A percentile compares a stretch with the other conserved stretches of the same genome.
Conservation (phyloP, 1,140 invertebrate species). For the Musca domestica region DNA sequence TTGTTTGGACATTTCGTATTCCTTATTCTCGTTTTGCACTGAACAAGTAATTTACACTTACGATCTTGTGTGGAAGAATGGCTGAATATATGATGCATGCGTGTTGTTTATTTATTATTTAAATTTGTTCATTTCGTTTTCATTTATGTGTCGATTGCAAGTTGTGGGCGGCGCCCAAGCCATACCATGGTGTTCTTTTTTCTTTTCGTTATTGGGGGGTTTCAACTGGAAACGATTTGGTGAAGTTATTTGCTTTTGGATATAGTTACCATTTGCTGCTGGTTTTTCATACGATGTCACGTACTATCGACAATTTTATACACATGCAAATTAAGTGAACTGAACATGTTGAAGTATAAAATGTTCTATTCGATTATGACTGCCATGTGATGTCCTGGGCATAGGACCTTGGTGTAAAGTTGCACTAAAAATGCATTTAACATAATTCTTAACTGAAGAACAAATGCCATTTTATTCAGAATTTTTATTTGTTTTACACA, state of each 20-base stretch:
- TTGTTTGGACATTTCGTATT: no score
- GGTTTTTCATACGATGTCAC: not conserved
- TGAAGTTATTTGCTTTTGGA: not conserved
- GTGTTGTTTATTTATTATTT: not conserved
- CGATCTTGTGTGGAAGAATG: not conserved
- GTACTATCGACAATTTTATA: conserved; percentile 17
- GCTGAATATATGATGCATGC: not conserved
- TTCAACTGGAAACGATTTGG: not conserved
- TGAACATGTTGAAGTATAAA: no score
- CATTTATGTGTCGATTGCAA: not conserved
- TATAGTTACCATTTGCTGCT: not conserved
- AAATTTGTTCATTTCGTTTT: not conserved
- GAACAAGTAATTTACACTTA: conserved; percentile 4
- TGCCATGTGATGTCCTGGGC: no score
- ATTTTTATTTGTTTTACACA: no score
- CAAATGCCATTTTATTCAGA: no score
- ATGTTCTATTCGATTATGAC: no score
- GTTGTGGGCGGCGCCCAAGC: conserved; percentile 6
- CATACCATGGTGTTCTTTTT: not conserved
- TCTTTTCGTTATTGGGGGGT: not conserved
- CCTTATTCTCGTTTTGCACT: not conserved
- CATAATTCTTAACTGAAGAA: no score
- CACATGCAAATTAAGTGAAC: conserved; percentile 4
- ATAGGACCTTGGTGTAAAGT: no score
- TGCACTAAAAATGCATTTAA: no score